phyloP scores from a whole-genome alignment of 2,888 invertebrate species.

The Drosophila nr. perissopoda region DNA sequence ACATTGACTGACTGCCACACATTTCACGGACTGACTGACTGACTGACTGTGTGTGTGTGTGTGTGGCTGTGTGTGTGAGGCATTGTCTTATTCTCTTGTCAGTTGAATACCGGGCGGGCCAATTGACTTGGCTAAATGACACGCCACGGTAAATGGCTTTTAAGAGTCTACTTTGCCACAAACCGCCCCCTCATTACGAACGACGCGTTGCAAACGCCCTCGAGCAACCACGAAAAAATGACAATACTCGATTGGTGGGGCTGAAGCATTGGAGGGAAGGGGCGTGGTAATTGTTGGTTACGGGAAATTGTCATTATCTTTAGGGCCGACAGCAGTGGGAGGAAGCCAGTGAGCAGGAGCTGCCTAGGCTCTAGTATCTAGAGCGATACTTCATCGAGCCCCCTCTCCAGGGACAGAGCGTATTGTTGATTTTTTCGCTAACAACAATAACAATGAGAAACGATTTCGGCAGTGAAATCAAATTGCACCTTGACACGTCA shows the following conservation, averaged over 20 bases:
- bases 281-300: constrained; percentile 24
- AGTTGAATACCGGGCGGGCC: constrained; percentile 61
- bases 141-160: constrained; percentile 80
- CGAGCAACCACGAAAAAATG: constrained; percentile 54
- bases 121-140: constrained; percentile 78
- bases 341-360: constrained; percentile 37
- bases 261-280: constrained; percentile 1
- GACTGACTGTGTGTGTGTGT: background rate
- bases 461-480: constrained; percentile 45
- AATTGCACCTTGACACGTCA: constrained; percentile 80
- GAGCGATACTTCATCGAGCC: constrained; percentile 39
- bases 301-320: constrained; percentile 75
- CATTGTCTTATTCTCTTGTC: constrained; percentile 51
- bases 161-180: constrained; percentile 80
- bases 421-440: constrained; percentile 40
- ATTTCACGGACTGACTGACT: constrained; percentile 48
- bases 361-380: constrained; percentile 27
- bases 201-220: constrained; percentile 79
- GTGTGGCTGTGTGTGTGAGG: constrained; percentile 2
- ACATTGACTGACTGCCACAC: constrained; percentile 82
- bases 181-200: constrained; percentile 82
- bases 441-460: constrained; percentile 39
- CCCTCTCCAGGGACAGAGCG: background rate
- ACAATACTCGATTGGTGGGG: constrained; percentile 44
- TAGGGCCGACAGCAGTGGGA: constrained; percentile 26